Evolutionary conservation across 2,113 vertebrate species (phyloP).

Genomic region (Vidua chalybeata): DNA sequence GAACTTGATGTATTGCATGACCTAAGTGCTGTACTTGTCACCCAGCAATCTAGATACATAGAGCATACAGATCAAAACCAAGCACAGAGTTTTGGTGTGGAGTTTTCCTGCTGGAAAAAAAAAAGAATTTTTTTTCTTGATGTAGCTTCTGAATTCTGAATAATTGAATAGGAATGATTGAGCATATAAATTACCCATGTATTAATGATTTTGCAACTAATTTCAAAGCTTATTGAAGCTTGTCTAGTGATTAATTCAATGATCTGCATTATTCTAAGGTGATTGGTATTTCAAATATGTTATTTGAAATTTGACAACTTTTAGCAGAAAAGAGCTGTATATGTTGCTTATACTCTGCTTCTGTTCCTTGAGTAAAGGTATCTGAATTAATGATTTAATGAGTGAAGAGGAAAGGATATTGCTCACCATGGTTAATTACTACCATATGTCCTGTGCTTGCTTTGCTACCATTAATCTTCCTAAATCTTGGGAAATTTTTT

Average conservation of each 20-base stretch:
- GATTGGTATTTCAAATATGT: background rate
- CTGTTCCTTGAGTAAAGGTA: background rate
- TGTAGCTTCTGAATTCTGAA: background rate
- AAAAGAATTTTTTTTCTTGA: background rate
- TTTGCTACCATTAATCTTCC: background rate
- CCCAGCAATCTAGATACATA: background rate
- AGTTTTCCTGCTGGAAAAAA: background rate
- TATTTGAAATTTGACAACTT: background rate
- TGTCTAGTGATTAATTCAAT: background rate
- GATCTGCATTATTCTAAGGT: background rate
- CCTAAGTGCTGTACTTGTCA: background rate
- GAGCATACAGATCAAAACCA: background rate
- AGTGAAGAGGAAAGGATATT: background rate
- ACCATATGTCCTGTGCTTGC: background rate
- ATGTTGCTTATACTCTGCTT: background rate
- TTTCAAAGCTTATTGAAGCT: background rate
- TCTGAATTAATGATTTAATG: background rate
- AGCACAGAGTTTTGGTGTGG: background rate
- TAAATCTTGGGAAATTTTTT: background rate
- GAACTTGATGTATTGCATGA: background rate
- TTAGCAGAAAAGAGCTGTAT: background rate
- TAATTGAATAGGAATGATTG: background rate
- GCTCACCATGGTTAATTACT: background rate
- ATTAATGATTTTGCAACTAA: background rate
- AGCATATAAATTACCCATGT: background rate